Evolutionary conservation across 2,113 vertebrate genomes (phyloP).

Genomic region (Mesocricetus auratus): DNA sequence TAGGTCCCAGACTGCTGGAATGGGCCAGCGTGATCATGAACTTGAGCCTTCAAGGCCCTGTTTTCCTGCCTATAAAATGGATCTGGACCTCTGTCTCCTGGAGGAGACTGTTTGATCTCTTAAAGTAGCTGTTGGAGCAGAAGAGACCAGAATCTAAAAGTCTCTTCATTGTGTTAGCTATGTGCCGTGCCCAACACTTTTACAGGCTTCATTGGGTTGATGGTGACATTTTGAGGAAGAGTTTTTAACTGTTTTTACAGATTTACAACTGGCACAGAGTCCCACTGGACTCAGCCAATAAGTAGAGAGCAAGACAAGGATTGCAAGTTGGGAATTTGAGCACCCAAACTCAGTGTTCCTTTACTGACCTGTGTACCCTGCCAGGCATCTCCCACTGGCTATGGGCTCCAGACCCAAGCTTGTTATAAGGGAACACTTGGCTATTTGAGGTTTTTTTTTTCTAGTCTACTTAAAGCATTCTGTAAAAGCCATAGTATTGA

Average conservation of each 20-base stretch:
- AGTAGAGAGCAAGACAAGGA: background rate
- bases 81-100: background rate
- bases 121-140: background rate
- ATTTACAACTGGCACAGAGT: background rate
- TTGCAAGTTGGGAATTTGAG: fast-evolving
- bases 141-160: background rate
- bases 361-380: background rate
- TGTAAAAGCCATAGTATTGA: background rate
- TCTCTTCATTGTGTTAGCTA: background rate
- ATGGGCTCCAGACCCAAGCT: background rate
- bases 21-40: background rate
- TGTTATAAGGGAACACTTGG: background rate
- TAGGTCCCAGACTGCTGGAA: background rate
- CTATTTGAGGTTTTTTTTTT: background rate
- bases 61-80: background rate
- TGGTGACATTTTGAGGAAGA: background rate
- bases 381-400: background rate
- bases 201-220: background rate
- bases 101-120: background rate
- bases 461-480: background rate
- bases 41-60: background rate
- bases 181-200: background rate
- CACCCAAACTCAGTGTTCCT: background rate
- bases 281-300: background rate
- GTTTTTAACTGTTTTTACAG: background rate